A percentile compares a stretch with the other conserved stretches of the same genome.
Conservation (phyloP, 1,140 invertebrate species). For the Scaptomyza graminum region DNA sequence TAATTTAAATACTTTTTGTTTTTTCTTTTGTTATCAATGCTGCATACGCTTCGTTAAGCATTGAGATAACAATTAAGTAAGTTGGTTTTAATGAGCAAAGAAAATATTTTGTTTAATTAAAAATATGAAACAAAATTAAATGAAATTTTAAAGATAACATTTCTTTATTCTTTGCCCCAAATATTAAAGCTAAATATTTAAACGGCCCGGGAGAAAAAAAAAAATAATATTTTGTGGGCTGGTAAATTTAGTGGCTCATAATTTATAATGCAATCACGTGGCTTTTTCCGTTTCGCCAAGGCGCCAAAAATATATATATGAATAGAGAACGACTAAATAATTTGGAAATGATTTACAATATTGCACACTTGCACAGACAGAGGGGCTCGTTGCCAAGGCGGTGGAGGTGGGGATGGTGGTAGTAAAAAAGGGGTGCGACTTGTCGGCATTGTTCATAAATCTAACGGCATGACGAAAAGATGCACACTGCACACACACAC, state of each 20-base stretch:
- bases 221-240: not conserved
- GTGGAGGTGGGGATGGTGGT: too few relatives aligned
- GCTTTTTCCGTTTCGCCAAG: constrained; percentile 43
- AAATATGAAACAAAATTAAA: too few relatives aligned
- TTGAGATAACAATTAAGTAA: constrained; percentile 1
- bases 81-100: constrained; percentile 1
- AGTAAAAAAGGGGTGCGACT: constrained; percentile 22
- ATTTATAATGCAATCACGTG: constrained; percentile 81
- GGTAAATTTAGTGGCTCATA: constrained; percentile 69
- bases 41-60: not conserved
- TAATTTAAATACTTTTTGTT: not conserved
- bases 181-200: not conserved
- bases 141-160: too few relatives aligned
- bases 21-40: not conserved
- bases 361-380: constrained; percentile 43
- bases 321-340: constrained; percentile 77
- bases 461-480: constrained; percentile 79
- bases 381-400: not conserved
- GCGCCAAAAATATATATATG: constrained; percentile 70
- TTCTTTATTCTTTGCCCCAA: too few relatives aligned
- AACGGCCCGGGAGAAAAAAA: constrained; percentile 3
- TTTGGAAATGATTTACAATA: constrained; percentile 82
- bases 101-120: not conserved
- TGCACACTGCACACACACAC: constrained; percentile 60
- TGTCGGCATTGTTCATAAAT: constrained; percentile 63